A percentile compares a stretch with the other conserved stretches of the same genome.
These are phyloP conservation scores for Aphelinus certus DNA, from an alignment of 1,140 invertebrate species.

Conservation along the genomic window DNA sequence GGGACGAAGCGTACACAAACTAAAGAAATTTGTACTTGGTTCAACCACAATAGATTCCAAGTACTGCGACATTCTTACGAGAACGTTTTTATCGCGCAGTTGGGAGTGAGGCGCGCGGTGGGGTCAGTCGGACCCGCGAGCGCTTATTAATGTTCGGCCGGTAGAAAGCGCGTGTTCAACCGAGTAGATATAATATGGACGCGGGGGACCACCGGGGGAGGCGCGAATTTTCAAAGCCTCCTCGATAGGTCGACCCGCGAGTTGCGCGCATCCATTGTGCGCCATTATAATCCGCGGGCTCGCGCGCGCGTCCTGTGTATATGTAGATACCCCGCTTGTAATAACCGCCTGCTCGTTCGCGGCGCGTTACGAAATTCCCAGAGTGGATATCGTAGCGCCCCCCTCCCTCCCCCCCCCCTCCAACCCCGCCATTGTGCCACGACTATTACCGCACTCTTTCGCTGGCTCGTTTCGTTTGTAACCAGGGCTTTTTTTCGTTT, in stretches of 20 bases:
- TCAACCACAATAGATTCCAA: too few species aligned
- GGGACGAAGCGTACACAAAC: too few species aligned
- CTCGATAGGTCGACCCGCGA: slow-evolving; percentile 40
- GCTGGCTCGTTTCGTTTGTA: neutral
- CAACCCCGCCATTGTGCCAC: slow-evolving; percentile 20
- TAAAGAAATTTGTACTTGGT: too few species aligned
- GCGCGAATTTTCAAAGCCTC: slow-evolving; percentile 17
- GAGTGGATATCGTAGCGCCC: too few species aligned
- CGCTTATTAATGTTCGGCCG: too few species aligned
- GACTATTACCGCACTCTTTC: neutral
- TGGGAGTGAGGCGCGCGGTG: too few species aligned
- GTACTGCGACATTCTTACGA: too few species aligned
- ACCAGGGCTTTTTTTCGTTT: neutral
- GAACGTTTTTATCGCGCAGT: too few species aligned
- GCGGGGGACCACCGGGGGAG: slow-evolving; percentile 48
- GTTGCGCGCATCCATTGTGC: slow-evolving; percentile 42
- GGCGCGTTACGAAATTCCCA: slow-evolving; percentile 10
- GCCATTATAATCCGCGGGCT: slow-evolving; percentile 27
- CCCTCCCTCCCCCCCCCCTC: too few species aligned
- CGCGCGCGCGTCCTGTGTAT: slow-evolving; percentile 10
- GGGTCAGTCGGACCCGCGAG: too few species aligned
- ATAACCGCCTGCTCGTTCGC: slow-evolving; percentile 23
- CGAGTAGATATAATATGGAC: too few species aligned
- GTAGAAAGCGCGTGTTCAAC: too few species aligned
- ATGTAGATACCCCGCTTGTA: neutral